phyloP scores from a whole-genome alignment of 2,113 vertebrate species.

The Triplophysa tibetana region DNA sequence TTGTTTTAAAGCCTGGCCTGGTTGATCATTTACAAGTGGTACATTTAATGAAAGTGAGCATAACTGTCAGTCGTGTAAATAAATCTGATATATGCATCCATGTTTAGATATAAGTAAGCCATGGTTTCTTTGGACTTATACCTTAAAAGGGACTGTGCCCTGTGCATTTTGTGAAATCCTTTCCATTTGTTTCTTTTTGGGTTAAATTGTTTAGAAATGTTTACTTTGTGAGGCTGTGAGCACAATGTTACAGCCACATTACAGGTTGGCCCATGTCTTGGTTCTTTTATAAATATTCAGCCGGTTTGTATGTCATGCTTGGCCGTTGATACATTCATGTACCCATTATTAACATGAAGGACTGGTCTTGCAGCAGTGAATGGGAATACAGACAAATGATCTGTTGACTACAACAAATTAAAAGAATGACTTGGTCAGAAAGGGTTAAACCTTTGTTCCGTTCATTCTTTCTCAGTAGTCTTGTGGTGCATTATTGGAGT shows the following conservation, averaged over 20 bases:
- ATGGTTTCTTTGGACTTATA: neutral
- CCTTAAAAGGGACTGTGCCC: conserved; percentile 39
- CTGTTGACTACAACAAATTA: conserved; percentile 48
- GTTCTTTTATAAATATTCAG: conserved; percentile 19
- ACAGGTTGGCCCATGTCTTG: neutral
- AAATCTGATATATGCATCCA: conserved; percentile 7
- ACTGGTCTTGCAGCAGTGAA: conserved; percentile 32
- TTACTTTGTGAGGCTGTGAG: neutral
- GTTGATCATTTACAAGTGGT: conserved; percentile 61
- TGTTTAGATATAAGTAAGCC: conserved; percentile 8
- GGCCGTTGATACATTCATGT: neutral
- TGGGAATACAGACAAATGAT: conserved; percentile 47
- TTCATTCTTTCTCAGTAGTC: conserved; percentile 32
- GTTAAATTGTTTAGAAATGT: conserved; percentile 19
- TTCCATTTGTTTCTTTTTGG: neutral
- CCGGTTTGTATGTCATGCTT: neutral
- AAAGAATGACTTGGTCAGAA: conserved; percentile 54
- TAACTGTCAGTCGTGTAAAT: neutral
- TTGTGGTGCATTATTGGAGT: conserved; percentile 57
- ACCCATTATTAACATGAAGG: conserved; percentile 52
- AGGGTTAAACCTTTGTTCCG: conserved; percentile 57
- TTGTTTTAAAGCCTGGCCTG: conserved; percentile 28
- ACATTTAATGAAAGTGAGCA: neutral
- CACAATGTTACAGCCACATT: neutral
- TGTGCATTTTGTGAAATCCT: neutral